Evolutionary conservation across 2,888 invertebrate species (phyloP).

Genomic region (Spodoptera exigua): DNA sequence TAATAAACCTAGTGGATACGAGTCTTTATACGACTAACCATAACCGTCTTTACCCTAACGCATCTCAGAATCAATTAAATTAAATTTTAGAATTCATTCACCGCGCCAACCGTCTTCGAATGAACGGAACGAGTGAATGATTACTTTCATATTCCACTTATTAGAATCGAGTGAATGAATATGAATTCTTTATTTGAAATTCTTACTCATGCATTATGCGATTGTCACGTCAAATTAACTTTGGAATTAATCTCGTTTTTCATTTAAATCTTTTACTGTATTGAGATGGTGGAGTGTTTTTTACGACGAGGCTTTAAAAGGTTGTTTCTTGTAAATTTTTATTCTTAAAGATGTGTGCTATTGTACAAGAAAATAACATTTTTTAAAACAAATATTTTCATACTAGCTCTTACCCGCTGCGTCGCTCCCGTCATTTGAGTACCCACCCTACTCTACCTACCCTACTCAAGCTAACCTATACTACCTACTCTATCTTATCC

Average conservation of each 20-base stretch:
- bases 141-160: slow-evolving; percentile 59
- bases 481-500: too few species aligned
- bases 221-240: slow-evolving; percentile 53
- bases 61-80: slow-evolving; percentile 40
- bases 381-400: too few species aligned
- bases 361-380: too few species aligned
- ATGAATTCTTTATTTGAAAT: slow-evolving; percentile 58
- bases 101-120: slow-evolving; percentile 47
- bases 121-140: slow-evolving; percentile 58
- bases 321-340: too few species aligned
- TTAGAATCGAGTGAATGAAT: slow-evolving; percentile 55
- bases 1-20: too few species aligned
- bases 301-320: slow-evolving; percentile 14
- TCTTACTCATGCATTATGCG: slow-evolving; percentile 43
- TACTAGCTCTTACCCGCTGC: too few species aligned
- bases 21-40: slow-evolving; percentile 12
- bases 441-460: too few species aligned
- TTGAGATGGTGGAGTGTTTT: too few species aligned
- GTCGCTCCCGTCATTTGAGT: too few species aligned
- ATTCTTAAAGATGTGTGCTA: too few species aligned
- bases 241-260: slow-evolving; percentile 35
- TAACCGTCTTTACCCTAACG: slow-evolving; percentile 23
- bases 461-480: too few species aligned
- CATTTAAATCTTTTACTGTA: slow-evolving; percentile 42
- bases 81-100: slow-evolving; percentile 52